These are phyloP conservation scores for Petrocephalus sullivani DNA, from an alignment of 2,797 vertebrate species.

Conservation along the genomic window DNA sequence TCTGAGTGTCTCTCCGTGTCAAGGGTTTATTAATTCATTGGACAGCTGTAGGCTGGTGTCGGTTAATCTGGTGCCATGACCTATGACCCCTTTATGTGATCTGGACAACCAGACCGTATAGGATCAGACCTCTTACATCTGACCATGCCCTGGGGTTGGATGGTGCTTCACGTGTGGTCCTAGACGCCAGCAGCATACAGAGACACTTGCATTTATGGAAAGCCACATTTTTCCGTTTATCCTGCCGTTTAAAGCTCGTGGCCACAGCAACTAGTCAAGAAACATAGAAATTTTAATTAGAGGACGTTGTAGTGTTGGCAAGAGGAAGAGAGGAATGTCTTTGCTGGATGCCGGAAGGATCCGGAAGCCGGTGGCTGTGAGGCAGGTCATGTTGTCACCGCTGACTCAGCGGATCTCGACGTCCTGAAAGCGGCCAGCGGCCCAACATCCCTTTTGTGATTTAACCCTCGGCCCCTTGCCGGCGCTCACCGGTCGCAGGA, in stretches of 20 bases:
- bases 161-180: neutral
- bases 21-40: conserved; percentile 19
- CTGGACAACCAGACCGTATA: neutral
- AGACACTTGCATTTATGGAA: neutral
- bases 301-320: neutral
- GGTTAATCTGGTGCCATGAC: neutral
- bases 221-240: neutral
- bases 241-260: no score
- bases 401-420: neutral
- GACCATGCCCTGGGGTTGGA: neutral
- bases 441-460: neutral
- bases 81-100: conserved; percentile 7
- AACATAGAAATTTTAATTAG: neutral
- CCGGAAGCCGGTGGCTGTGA: neutral
- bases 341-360: neutral
- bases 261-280: neutral
- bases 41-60: conserved; percentile 21
- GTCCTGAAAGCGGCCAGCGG: neutral
- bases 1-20: neutral
- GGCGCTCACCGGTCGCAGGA: neutral
- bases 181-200: neutral
- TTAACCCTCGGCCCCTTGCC: neutral
- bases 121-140: neutral
- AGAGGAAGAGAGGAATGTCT: neutral
- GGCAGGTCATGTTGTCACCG: neutral